These are phyloP conservation scores for Drosophila longiperda DNA, from an alignment of 2,888 invertebrate species.

Conservation along the genomic window DNA sequence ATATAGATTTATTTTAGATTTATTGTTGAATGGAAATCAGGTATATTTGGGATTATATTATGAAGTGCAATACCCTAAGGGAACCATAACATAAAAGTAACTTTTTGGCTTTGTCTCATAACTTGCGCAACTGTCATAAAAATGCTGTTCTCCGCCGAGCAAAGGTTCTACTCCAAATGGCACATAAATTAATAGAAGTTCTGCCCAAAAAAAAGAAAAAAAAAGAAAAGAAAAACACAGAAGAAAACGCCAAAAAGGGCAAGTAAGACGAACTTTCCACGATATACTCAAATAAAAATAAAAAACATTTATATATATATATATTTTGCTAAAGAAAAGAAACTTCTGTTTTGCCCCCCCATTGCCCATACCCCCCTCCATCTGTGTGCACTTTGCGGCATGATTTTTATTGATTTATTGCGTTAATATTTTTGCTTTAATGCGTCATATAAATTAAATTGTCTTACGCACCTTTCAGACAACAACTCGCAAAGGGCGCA, in stretches of 20 bases:
- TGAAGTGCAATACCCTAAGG: slow-evolving; percentile 23
- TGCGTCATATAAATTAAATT: slow-evolving; percentile 80
- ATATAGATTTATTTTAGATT: not conserved
- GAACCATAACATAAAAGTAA: slow-evolving; percentile 45
- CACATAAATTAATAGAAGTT: slow-evolving; percentile 75
- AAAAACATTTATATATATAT: slow-evolving; percentile 37
- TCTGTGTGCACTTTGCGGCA: slow-evolving; percentile 25
- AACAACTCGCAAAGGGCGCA: slow-evolving; percentile 53
- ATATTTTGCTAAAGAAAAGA: slow-evolving; percentile 39
- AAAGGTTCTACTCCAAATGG: slow-evolving; percentile 45
- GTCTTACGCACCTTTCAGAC: slow-evolving; percentile 76
- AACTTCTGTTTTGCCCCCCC: slow-evolving; percentile 26
- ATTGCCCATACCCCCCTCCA: not conserved
- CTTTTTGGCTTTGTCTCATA: slow-evolving; percentile 60
- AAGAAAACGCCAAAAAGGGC: not conserved
- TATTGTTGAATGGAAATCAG: slow-evolving; percentile 14
- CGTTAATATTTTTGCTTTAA: slow-evolving; percentile 78
- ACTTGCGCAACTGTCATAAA: slow-evolving; percentile 72
- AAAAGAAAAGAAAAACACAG: too few species aligned
- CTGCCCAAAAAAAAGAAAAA: slow-evolving; percentile 6
- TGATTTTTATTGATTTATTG: slow-evolving; percentile 72
- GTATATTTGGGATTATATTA: slow-evolving; percentile 6
- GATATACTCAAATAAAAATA: slow-evolving; percentile 68
- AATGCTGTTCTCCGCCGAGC: slow-evolving; percentile 42
- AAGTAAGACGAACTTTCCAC: slow-evolving; percentile 31